Base-by-base conservation (phyloP, 2,113 vertebrate species). In the Phodopus roborovskii region DNA sequence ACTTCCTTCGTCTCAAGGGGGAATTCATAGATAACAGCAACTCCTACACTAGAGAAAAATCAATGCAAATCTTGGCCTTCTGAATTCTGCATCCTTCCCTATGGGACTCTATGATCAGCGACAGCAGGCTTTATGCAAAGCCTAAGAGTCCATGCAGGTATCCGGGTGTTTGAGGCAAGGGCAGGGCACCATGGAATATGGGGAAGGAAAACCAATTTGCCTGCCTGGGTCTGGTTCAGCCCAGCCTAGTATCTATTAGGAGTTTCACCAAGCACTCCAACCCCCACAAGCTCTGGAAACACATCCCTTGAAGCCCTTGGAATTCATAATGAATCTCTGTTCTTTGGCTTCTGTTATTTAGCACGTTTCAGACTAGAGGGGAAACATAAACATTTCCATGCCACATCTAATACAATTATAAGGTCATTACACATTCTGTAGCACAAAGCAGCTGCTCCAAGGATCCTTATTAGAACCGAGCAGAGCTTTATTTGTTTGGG, bases 321-420 rank as follows among this genome's bases (percentile, higher is more conserved):
- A 94, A 97, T 97, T 96, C 89, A 71, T 96, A 91, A 97, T 79
- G 82, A 95, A 83, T 89, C 88, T 60, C 68, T 86, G 79, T 94
- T 83, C 89, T 95, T 86, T 97, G 97, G 96, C 94, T 97, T 95
- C 95, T 93, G 95, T 95, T 97, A 96, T 94, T 97, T 95, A 98
- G 97, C 97, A 92, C 96, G 95, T 97, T 97, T 96, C 91, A 96
- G 96, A 97, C 86, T 90, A 88, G 96, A 95, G 95, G 91, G 88
- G 96, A 97, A 98, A 96, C 94, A 96, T 96, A 98, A 97, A 97
- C 97, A 97, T 97, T 96, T 98, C 95, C 94, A 95, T 94, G 96
- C 96, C 96, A 97, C 97, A 82, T 97, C 97, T 98, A 96, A 97
- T 93, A 94, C 86, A 97, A 96, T 96, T 94, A 83, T 96, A 97